These are phyloP conservation scores for Cephus spinipes DNA, from an alignment of 2,888 invertebrate species.

Conservation along the genomic window DNA sequence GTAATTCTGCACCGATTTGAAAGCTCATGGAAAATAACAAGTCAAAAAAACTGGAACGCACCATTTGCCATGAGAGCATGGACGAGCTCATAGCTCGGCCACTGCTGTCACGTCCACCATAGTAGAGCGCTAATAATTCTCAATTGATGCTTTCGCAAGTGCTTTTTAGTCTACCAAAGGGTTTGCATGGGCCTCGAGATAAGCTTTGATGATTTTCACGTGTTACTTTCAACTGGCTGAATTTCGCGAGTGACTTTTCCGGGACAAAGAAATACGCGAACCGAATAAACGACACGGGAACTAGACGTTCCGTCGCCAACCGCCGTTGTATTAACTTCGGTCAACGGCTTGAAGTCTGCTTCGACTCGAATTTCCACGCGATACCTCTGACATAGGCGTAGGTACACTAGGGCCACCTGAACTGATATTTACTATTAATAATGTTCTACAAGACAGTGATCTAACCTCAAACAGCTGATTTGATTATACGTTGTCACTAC, in stretches of 20 bases:
- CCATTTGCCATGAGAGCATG: slow-evolving; percentile 28
- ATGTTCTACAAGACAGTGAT: not conserved
- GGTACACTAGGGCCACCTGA: not conserved
- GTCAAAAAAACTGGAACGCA: slow-evolving; percentile 22
- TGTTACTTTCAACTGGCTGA: slow-evolving; percentile 11
- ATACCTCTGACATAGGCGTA: slow-evolving; percentile 36
- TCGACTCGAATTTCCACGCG: not conserved
- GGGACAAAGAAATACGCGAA: slow-evolving; percentile 21
- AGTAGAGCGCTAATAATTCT: not conserved
- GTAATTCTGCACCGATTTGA: not conserved
- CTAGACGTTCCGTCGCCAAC: slow-evolving; percentile 26
- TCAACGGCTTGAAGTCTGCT: slow-evolving; percentile 34
- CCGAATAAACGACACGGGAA: slow-evolving; percentile 19
- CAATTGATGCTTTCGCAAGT: not conserved
- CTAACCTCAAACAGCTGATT: not conserved
- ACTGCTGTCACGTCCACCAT: slow-evolving; percentile 39
- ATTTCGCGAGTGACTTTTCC: slow-evolving; percentile 25
- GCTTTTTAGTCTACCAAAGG: not conserved
- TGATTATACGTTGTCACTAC: not conserved
- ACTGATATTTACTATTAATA: not conserved
- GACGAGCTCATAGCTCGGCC: slow-evolving; percentile 37
- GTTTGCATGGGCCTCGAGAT: not conserved
- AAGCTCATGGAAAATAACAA: not conserved
- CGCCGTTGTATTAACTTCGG: slow-evolving; percentile 30
- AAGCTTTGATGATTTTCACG: not conserved